These are phyloP conservation scores for Microtus pennsylvanicus DNA, from an alignment of 2,113 vertebrate species.

Conservation along the genomic window DNA sequence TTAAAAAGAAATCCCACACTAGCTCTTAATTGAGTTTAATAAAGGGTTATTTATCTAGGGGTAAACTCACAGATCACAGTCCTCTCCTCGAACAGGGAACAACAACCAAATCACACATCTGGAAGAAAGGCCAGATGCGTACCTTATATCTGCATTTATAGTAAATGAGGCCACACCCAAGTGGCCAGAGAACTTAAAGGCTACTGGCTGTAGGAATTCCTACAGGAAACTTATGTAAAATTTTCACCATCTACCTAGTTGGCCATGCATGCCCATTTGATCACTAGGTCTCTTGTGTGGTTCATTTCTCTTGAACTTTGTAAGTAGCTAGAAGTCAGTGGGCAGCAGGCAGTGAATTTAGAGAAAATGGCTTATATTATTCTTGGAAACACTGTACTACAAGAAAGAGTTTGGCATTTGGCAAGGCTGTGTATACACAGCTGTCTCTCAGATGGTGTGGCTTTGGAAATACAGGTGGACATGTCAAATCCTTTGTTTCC, in stretches of 20 bases:
- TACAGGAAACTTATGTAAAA: not conserved
- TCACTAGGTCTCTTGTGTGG: constrained; percentile 9
- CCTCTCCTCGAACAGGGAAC: no score
- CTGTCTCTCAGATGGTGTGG: constrained; percentile 63
- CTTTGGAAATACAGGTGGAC: constrained; percentile 71
- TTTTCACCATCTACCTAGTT: not conserved
- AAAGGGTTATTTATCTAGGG: no score
- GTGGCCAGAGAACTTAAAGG: no score
- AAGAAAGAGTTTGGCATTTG: constrained; percentile 70
- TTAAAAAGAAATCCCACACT: no score
- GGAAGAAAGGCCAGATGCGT: no score
- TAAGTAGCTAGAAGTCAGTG: constrained; percentile 46
- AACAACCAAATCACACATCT: no score
- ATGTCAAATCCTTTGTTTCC: constrained; percentile 41
- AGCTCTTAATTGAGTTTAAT: no score
- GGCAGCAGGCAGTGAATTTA: constrained; percentile 59
- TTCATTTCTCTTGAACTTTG: constrained; percentile 40
- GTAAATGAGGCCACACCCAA: no score
- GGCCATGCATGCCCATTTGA: not conserved
- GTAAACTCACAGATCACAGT: no score
- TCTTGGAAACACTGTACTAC: constrained; percentile 64
- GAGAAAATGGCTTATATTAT: constrained; percentile 60
- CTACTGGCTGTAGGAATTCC: no score
- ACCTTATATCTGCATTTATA: no score
- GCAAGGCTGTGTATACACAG: constrained; percentile 50